Evolutionary conservation across 2,113 vertebrate genomes (phyloP).

Genomic region (Pholis gunnellus): DNA sequence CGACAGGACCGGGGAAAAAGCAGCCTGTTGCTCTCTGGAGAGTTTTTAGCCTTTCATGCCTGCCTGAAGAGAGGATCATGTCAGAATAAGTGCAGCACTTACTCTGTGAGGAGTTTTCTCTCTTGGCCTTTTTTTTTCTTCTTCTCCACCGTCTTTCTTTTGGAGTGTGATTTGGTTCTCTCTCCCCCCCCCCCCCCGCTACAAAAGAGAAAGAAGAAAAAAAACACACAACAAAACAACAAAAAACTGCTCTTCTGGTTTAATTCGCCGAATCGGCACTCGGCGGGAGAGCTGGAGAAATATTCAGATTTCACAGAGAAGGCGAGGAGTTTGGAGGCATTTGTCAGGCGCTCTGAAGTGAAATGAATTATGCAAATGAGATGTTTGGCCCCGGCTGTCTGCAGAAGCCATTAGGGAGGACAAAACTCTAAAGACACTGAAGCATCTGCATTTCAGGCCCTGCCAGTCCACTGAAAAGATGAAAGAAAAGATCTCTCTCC

Average conservation of each 20-base stretch:
- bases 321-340: constrained; percentile 36
- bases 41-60: constrained; percentile 1
- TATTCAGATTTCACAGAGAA: constrained; percentile 41
- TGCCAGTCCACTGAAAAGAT: constrained; percentile 24
- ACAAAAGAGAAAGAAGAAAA: background rate
- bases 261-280: constrained; percentile 31
- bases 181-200: background rate
- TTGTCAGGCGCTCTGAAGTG: constrained; percentile 56
- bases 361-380: constrained; percentile 70
- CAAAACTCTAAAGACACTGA: constrained; percentile 51
- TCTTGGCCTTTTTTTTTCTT: background rate
- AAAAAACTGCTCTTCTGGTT: background rate
- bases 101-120: background rate
- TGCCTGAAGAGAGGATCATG: constrained; percentile 6
- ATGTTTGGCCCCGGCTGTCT: constrained; percentile 55
- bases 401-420: constrained; percentile 54
- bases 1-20: background rate
- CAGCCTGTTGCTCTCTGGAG: background rate
- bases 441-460: constrained; percentile 57
- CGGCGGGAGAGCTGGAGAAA: constrained; percentile 32
- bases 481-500: background rate
- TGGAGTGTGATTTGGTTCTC: background rate
- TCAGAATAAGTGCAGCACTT: constrained; percentile 1
- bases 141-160: constrained; percentile 3
- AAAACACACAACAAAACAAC: background rate